These are phyloP conservation scores for Diachrysia chrysitis DNA, from an alignment of 2,888 invertebrate genomes.

Conservation along the genomic window DNA sequence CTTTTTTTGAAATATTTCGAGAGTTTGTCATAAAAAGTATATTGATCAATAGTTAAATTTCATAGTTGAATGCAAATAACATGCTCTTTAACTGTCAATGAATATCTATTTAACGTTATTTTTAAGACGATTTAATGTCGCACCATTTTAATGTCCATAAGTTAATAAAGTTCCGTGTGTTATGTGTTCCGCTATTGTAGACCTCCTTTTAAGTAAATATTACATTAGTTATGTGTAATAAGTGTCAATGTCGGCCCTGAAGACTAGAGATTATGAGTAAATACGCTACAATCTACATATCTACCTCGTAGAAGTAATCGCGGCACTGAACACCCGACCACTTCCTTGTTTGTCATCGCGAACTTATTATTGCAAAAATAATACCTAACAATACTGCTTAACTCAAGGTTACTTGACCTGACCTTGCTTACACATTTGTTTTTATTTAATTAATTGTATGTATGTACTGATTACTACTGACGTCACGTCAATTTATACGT, in stretches of 20 bases:
- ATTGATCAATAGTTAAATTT: neutral
- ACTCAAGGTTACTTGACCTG: constrained; percentile 77
- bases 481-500: constrained; percentile 27
- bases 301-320: constrained; percentile 66
- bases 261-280: constrained; percentile 70
- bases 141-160: neutral
- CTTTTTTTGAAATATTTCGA: constrained; percentile 25
- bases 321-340: constrained; percentile 69
- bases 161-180: constrained; percentile 14
- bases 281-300: constrained; percentile 74
- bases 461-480: constrained; percentile 44
- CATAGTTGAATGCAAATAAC: no score
- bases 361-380: constrained; percentile 82
- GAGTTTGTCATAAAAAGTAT: neutral
- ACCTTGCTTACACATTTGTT: constrained; percentile 84
- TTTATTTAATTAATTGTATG: constrained; percentile 66
- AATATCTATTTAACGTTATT: neutral
- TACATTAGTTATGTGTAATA: constrained; percentile 17
- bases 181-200: constrained; percentile 10
- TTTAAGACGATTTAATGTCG: neutral
- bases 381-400: constrained; percentile 76
- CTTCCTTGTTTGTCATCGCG: constrained; percentile 85
- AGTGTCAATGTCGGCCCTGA: constrained; percentile 67
- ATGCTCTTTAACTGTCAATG: no score
- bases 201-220: constrained; percentile 14